Percentiles rank a stretch among this genome's conserved stretches.
Evolutionary conservation across 2,797 vertebrate genomes (phyloP).

Genomic region (Artibeus lituratus): DNA sequence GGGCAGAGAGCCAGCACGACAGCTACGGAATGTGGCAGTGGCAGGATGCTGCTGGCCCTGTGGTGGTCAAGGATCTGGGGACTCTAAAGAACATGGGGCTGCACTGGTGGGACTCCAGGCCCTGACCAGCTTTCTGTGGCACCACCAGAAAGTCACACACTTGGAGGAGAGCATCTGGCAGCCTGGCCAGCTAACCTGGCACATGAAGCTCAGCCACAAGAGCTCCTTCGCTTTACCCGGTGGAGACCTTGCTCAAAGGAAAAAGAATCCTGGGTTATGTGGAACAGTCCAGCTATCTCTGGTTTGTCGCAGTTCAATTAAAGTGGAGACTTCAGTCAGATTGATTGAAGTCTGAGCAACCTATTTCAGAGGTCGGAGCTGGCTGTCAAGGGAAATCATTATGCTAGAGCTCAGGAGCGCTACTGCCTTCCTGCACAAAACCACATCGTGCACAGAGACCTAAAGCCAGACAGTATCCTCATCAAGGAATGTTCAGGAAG

Average conservation of each 20-base stretch:
- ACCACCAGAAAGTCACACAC: constrained; percentile 92
- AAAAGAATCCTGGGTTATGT: constrained; percentile 89
- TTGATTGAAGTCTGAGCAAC: constrained; percentile 61
- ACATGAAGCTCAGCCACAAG: constrained; percentile 89
- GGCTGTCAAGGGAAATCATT: constrained; percentile 89
- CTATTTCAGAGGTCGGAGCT: constrained; percentile 90
- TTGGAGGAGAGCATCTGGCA: constrained; percentile 93
- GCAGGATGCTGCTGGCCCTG: constrained; percentile 83
- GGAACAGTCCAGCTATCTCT: constrained; percentile 91
- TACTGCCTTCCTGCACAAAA: constrained; percentile 94
- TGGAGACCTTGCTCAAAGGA: constrained; percentile 90
- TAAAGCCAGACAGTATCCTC: constrained; percentile 94
- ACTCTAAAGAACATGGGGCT: constrained; percentile 91
- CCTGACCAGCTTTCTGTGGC: constrained; percentile 89
- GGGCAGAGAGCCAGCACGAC: constrained; percentile 89
- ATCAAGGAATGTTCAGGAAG: constrained; percentile 89
- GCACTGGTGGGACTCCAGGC: constrained; percentile 94
- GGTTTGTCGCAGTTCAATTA: constrained; percentile 95
- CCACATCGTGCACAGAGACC: constrained; percentile 91
- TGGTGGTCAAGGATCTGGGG: constrained; percentile 91
- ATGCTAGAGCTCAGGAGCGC: constrained; percentile 94
- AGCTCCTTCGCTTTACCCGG: constrained; percentile 86
- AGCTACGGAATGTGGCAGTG: constrained; percentile 87
- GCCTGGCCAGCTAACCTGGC: constrained; percentile 85
- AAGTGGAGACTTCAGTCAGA: constrained; percentile 91